These are phyloP conservation scores for Orthosia incerta DNA, from an alignment of 2,888 invertebrate species.

Conservation along the genomic window DNA sequence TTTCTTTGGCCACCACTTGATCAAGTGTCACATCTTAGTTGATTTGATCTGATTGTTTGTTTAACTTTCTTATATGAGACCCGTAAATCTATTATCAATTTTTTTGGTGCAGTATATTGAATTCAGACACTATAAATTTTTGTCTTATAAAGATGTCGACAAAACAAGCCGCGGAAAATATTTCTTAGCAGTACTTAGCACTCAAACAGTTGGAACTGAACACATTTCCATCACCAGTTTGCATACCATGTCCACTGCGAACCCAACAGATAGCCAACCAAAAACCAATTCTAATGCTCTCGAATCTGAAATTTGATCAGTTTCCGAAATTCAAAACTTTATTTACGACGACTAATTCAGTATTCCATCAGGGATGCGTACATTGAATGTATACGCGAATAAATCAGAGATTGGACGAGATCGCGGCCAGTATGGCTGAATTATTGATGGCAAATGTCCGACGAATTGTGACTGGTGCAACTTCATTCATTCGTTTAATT, in stretches of 20 bases:
- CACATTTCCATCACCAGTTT: neutral
- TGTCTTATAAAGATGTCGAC: too few species aligned
- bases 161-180: neutral
- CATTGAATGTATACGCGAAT: slow-evolving; percentile 61
- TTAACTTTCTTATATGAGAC: too few species aligned
- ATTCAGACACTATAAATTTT: too few species aligned
- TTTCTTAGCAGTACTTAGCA: neutral
- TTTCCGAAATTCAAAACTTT: slow-evolving; percentile 55
- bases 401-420: slow-evolving; percentile 68
- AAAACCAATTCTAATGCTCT: slow-evolving; percentile 44
- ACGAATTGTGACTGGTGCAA: slow-evolving; percentile 67
- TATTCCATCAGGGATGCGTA: slow-evolving; percentile 61
- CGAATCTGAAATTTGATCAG: slow-evolving; percentile 51
- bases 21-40: too few species aligned
- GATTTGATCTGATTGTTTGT: too few species aligned
- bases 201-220: neutral
- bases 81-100: too few species aligned
- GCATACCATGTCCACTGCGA: neutral
- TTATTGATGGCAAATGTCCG: slow-evolving; percentile 70
- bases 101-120: too few species aligned
- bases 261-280: neutral
- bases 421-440: slow-evolving; percentile 61
- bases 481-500: slow-evolving; percentile 61
- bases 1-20: too few species aligned
- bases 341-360: slow-evolving; percentile 61